phyloP scores from a whole-genome alignment of 2,797 vertebrate genomes.

The Scolopax bukidnonensis region DNA sequence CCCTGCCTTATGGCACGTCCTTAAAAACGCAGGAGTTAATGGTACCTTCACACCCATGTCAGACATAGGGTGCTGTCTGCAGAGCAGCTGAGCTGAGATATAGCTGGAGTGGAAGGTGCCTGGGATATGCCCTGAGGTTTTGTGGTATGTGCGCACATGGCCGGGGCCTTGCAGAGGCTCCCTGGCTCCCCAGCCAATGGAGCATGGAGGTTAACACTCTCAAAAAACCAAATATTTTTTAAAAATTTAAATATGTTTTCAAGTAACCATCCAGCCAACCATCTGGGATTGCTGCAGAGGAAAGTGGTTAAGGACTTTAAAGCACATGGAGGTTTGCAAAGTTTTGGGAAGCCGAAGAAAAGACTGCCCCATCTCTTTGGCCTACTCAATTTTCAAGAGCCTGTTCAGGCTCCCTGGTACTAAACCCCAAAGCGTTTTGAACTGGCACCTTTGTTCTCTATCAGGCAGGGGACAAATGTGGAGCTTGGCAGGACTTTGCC shows the following conservation, averaged over 20 bases:
- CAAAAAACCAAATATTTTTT: neutral
- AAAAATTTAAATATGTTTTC: neutral
- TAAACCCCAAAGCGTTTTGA: neutral
- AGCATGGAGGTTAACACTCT: accelerated
- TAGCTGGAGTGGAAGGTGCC: neutral
- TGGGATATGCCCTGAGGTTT: neutral
- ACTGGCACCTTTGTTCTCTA: accelerated
- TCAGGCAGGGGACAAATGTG: neutral
- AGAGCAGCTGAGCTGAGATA: neutral
- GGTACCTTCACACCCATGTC: neutral
- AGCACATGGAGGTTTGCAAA: neutral
- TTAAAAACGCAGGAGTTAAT: neutral
- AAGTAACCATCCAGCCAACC: neutral
- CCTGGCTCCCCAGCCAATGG: accelerated
- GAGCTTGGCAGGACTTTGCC: neutral
- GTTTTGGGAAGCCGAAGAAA: neutral
- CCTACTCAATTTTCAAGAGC: neutral
- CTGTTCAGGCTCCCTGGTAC: neutral
- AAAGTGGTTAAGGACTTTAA: neutral
- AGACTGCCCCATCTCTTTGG: neutral
- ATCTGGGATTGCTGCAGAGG: neutral
- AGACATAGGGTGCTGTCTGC: neutral
- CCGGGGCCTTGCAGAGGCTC: neutral
- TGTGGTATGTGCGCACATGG: accelerated
- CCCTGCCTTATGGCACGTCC: too few relatives aligned